Conservation (phyloP, 1,140 invertebrate species). For the Acromyrmex echinatior region DNA sequence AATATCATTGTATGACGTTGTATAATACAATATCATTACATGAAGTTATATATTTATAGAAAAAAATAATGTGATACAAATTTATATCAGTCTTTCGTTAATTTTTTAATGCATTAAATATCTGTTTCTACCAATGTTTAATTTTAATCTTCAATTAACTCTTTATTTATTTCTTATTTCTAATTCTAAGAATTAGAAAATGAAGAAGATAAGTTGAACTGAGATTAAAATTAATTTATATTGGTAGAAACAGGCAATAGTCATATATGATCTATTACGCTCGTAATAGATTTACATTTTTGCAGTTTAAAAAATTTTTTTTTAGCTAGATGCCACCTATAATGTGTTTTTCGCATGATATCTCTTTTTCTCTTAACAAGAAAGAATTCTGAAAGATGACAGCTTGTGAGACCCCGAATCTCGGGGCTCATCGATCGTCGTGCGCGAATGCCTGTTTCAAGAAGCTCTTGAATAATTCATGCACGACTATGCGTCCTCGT, state of each 20-base stretch:
- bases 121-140: too few relatives aligned
- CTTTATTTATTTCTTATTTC: too few relatives aligned
- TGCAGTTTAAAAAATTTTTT: background rate
- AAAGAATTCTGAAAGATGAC: conserved; percentile 26
- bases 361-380: background rate
- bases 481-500: conserved; percentile 65
- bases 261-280: background rate
- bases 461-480: conserved; percentile 80
- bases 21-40: too few relatives aligned
- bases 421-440: conserved; percentile 32
- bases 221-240: too few relatives aligned
- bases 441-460: conserved; percentile 64
- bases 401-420: conserved; percentile 40
- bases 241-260: background rate
- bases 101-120: background rate
- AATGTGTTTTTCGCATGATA: background rate
- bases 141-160: too few relatives aligned
- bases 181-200: too few relatives aligned
- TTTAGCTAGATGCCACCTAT: background rate
- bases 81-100: background rate
- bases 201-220: too few relatives aligned
- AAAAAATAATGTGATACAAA: background rate
- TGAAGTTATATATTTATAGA: background rate
- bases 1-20: background rate
- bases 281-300: background rate